Evolutionary conservation across 2,797 vertebrate species (phyloP), one percentile per base, ranked within the genome.

Genomic region (Ispidina picta): DNA sequence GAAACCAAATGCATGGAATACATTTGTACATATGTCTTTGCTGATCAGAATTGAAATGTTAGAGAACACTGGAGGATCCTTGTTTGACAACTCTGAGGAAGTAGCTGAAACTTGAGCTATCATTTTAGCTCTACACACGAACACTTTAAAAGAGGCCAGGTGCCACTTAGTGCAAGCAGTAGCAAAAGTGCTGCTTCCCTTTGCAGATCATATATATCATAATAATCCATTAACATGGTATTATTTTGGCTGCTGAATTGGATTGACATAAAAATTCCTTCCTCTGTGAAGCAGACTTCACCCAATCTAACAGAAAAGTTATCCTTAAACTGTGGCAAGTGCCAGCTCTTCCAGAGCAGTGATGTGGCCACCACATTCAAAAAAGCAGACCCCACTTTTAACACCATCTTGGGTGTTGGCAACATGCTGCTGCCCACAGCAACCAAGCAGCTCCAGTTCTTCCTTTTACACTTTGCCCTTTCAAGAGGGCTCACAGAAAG

Each of bases 361-460:
- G 15, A 37, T 0, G 1, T 5, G 28, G 43, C 12, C 1, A 1
- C 25, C 8, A 10, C 3, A 0, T 46, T 1, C 2, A 46, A 51
- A 6, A 55, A 78, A 84, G 33, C 21, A 70, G 44, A 84, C 6
- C n/a, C 23, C 10, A 0, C 33, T 73, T 71, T 33, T 28, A 56
- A 23, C 21, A 17, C 6, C 28, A 21, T 31, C 26, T 33, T 49
- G 44, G 31, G n/a, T 16, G 26, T 15, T 0, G 0, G 13, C 10
- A 59, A 62, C 15, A 22, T 28, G 31, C 55, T 44, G 31, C 35
- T 33, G 23, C 18, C 26, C 44, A 41, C 16, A 8, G 5, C 8
- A n/a, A 5, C 0, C 2, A 4, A 3, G 26, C 29, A 6, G 28
- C 26, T 37, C 8, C 31, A 54, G 14, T 46, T 62, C 33, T 73